Evolutionary conservation across 2,113 vertebrate genomes (phyloP).

Genomic region (Melospiza melodia): DNA sequence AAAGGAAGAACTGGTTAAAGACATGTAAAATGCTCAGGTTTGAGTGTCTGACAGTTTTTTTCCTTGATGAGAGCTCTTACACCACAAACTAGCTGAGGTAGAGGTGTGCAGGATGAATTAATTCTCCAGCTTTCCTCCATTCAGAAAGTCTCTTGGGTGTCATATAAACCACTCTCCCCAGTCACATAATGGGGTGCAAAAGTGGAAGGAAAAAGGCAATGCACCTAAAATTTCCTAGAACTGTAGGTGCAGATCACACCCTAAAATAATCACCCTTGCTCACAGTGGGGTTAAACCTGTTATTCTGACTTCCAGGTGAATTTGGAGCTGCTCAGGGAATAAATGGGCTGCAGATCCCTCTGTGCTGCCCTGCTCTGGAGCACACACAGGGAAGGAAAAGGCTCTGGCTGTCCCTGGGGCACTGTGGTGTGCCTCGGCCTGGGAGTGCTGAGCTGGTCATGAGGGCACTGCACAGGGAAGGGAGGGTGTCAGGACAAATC

Average conservation of each 20-base stretch:
- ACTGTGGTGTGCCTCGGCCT: accelerated
- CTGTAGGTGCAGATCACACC: neutral
- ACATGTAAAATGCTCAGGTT: slow-evolving; percentile 12
- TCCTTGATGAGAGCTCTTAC: neutral
- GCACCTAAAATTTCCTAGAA: neutral
- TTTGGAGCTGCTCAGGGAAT: neutral
- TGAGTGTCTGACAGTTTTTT: neutral
- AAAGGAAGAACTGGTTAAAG: slow-evolving; percentile 46
- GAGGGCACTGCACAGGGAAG: neutral
- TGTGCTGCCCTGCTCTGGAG: neutral
- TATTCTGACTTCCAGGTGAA: neutral
- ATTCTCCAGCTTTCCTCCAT: neutral
- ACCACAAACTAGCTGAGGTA: neutral
- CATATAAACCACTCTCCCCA: neutral
- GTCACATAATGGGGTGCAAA: neutral
- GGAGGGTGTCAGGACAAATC: neutral
- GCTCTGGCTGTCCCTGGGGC: too few relatives aligned
- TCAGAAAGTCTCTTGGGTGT: neutral
- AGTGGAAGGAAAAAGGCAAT: neutral
- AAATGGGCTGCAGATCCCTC: neutral
- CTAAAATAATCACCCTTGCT: neutral
- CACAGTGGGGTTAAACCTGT: neutral
- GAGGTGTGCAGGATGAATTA: neutral
- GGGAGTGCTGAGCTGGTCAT: neutral
- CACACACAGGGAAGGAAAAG: neutral